These are phyloP conservation scores for Malthinus flaveolus DNA, from an alignment of 2,888 invertebrate genomes.

Conservation along the genomic window DNA sequence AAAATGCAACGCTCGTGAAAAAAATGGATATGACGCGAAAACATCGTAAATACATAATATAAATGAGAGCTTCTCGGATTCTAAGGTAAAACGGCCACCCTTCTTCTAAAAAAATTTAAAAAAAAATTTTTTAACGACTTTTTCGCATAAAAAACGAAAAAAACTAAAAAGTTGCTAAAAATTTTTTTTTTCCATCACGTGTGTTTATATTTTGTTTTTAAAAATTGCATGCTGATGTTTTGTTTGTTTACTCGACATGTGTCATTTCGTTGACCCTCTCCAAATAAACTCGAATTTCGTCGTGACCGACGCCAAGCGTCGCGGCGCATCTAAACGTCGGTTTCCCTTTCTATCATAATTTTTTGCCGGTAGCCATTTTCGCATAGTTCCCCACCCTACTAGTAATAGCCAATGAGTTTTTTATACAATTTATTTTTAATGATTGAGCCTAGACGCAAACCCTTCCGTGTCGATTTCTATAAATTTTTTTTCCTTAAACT, in stretches of 20 bases:
- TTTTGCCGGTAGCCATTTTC: conserved; percentile 47
- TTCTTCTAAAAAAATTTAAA: background rate
- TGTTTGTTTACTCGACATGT: conserved; percentile 22
- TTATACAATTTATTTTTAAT: conserved; percentile 47
- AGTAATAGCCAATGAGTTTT: conserved; percentile 50
- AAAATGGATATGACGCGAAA: conserved; percentile 31
- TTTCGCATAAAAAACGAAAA: background rate
- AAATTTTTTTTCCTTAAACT: conserved; percentile 18
- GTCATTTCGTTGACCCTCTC: conserved; percentile 24
- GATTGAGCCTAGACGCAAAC: conserved; percentile 43
- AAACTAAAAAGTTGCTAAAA: background rate
- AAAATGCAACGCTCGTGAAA: conserved; percentile 34
- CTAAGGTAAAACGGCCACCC: conserved; percentile 30
- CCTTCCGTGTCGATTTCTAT: conserved; percentile 21
- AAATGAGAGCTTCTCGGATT: conserved; percentile 37
- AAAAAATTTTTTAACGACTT: conserved; percentile 1
- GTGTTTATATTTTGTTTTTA: conserved; percentile 13
- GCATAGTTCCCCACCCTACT: conserved; percentile 40
- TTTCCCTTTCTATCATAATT: conserved; percentile 44
- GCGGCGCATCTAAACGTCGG: conserved; percentile 32
- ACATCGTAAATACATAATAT: conserved; percentile 26
- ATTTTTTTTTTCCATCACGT: conserved; percentile 10
- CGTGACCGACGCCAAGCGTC: conserved; percentile 31
- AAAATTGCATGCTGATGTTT: conserved; percentile 25
- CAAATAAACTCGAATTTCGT: conserved; percentile 18